Conservation (phyloP, 2,113 vertebrate genomes). For the Recurvirostra avosetta region DNA sequence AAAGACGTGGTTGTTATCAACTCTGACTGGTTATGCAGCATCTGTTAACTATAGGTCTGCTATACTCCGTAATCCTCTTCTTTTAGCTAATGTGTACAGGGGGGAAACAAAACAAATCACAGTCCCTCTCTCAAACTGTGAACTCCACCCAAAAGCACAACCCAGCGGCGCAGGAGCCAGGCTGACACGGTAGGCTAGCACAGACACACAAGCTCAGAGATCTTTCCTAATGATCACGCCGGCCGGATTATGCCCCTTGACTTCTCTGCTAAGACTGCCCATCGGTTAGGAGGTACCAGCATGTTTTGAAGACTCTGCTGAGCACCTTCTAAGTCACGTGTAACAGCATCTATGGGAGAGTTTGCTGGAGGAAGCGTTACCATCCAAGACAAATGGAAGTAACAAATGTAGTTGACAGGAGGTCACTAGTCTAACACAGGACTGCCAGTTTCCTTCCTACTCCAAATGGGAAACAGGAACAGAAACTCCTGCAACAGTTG, state of each 20-base stretch:
- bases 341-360: accelerated
- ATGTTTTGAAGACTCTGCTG: neutral
- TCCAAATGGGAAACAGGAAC: slow-evolving; percentile 32
- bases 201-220: neutral
- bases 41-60: neutral
- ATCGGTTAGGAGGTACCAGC: neutral
- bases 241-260: neutral
- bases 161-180: neutral
- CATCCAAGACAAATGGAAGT: neutral
- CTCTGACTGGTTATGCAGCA: neutral
- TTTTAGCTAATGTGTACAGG: neutral
- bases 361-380: neutral
- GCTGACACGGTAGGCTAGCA: neutral
- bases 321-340: neutral
- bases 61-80: neutral
- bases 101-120: neutral
- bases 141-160: neutral
- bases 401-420: neutral
- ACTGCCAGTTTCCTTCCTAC: neutral
- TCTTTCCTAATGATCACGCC: neutral
- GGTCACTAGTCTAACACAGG: neutral
- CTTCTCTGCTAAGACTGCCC: neutral
- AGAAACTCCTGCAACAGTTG: slow-evolving; percentile 7
- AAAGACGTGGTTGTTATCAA: neutral
- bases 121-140: neutral